Conservation (phyloP, 2,797 vertebrate species). For the Pseudomugil tenellus region DNA sequence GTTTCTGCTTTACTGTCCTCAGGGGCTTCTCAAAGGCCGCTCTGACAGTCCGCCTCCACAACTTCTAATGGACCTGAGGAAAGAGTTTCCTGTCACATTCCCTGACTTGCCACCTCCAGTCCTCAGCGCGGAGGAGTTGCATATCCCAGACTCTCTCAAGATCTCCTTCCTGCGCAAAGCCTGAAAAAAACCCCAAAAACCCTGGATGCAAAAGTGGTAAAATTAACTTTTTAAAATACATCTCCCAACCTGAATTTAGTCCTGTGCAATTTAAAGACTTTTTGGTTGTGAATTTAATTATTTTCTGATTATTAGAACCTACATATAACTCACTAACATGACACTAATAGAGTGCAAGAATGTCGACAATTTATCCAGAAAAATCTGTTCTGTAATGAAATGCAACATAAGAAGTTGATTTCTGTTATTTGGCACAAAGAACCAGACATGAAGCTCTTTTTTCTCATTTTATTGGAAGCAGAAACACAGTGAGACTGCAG, state of each 20-base stretch:
- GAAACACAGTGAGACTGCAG: conserved; percentile 80
- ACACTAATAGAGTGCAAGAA: neutral
- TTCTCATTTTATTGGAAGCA: conserved; percentile 85
- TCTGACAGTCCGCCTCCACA: conserved; percentile 68
- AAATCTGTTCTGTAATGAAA: neutral
- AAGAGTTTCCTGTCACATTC: conserved; percentile 85
- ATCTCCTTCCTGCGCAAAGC: conserved; percentile 79
- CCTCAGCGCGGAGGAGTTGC: conserved; percentile 72
- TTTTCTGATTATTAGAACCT: neutral
- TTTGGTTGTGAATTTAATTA: neutral
- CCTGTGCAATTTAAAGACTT: neutral
- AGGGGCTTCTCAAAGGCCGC: conserved; percentile 77
- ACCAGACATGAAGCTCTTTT: neutral
- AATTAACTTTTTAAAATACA: conserved; percentile 1
- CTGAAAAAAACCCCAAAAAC: conserved; percentile 53
- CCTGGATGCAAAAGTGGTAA: neutral
- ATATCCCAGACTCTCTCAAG: conserved; percentile 82
- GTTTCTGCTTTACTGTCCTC: conserved; percentile 9
- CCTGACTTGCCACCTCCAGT: conserved; percentile 62
- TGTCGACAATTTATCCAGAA: neutral
- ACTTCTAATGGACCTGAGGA: conserved; percentile 82
- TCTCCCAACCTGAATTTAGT: neutral
- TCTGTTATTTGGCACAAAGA: conserved; percentile 9
- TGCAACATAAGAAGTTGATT: neutral
- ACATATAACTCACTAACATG: neutral